Conservation (phyloP, 2,888 invertebrate genomes). For the Seira ritae region DNA sequence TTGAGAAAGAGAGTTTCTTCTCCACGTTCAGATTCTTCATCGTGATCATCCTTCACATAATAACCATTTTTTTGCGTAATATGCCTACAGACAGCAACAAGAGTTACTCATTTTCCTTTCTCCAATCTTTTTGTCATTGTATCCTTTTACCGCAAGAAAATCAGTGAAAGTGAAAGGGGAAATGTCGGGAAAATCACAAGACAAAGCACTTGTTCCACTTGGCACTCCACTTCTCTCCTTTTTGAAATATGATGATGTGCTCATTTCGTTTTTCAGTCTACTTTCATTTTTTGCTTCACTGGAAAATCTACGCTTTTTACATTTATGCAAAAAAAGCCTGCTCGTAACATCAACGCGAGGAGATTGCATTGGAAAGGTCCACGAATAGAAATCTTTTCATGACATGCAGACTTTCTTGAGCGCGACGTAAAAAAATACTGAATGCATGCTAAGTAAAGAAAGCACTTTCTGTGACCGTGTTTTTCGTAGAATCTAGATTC, state of each 20-base stretch:
- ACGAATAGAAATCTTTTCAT: not conserved
- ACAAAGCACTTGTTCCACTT: conserved; percentile 56
- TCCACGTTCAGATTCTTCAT: not conserved
- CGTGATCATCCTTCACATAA: conserved; percentile 18
- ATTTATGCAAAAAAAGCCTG: conserved; percentile 55
- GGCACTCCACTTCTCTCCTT: conserved; percentile 14
- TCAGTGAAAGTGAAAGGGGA: conserved; percentile 31
- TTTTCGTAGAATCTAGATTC: no score
- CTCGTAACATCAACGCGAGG: no score
- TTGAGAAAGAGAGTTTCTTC: not conserved
- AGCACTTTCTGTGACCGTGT: no score
- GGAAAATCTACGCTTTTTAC: conserved; percentile 56
- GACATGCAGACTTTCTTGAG: no score
- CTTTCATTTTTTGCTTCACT: conserved; percentile 32
- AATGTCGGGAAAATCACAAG: conserved; percentile 26
- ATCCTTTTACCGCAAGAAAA: conserved; percentile 25
- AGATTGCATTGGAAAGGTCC: not conserved
- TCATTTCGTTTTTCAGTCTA: conserved; percentile 40
- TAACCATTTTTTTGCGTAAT: no score
- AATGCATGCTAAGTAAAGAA: no score
- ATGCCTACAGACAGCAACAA: conserved; percentile 25
- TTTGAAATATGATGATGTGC: conserved; percentile 15
- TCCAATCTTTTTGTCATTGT: conserved; percentile 18
- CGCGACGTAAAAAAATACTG: no score
- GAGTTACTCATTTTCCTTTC: conserved; percentile 26